Evolutionary conservation across 2,797 vertebrate genomes (phyloP).

Genomic region (Sciurus carolinensis): DNA sequence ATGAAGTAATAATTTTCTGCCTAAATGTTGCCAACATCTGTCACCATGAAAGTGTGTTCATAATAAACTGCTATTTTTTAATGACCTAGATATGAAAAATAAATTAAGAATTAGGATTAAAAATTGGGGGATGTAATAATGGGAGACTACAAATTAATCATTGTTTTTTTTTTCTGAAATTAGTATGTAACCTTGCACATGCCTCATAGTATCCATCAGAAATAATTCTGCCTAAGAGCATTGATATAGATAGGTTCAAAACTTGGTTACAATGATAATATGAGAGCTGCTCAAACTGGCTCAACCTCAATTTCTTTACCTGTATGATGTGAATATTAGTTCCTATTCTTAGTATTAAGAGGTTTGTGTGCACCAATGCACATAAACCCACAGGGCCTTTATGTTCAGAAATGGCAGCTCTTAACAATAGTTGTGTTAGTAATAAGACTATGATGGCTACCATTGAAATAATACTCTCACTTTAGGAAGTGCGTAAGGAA

Average conservation of each 20-base stretch:
- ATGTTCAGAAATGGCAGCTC: background rate
- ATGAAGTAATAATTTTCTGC: background rate
- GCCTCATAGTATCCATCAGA: background rate
- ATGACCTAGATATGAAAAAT: background rate
- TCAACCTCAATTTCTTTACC: background rate
- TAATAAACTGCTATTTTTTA: background rate
- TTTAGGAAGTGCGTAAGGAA: background rate
- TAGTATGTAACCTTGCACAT: background rate
- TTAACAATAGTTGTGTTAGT: background rate
- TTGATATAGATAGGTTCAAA: rapidly evolving
- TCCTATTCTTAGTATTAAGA: background rate
- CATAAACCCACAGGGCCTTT: background rate
- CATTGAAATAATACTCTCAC: background rate
- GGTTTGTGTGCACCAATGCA: background rate
- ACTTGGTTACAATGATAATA: no score
- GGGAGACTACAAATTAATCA: background rate
- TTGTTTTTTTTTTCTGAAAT: background rate
- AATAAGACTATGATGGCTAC: background rate
- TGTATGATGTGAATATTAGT: background rate
- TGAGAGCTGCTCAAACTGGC: background rate
- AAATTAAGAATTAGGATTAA: background rate
- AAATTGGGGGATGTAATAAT: background rate
- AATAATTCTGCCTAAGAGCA: rapidly evolving
- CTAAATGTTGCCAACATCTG: background rate
- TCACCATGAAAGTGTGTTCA: background rate